Base-by-base conservation (phyloP, 2,797 vertebrate species). In the Champsocephalus esox region DNA sequence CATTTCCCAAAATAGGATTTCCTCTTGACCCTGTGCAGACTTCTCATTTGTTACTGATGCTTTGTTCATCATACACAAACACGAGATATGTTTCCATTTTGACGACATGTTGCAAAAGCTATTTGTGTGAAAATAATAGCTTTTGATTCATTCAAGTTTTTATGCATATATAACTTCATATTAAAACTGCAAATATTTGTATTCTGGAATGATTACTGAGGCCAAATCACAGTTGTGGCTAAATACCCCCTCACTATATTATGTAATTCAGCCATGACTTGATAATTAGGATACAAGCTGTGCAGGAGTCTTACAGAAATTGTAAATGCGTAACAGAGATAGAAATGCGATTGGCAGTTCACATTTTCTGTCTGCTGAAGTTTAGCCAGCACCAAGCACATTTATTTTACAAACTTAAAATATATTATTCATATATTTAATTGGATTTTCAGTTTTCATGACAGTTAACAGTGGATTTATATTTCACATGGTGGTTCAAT, bases 1-100 rank as follows among this genome's bases (percentile, higher is more conserved):
- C 72, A 61, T 77, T 67, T 79, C 59, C 59, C 45, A 62, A 73
- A 69, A 76, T 82, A 65, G 0, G 19, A 69, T 79, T 75, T 84
- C 65, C 62, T 82, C 67, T 75, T 61, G 41, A 81, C 32, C 62
- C 62, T 62, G 59, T 28, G 7, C 44, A 61, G 17, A 69, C 68
- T 73, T 57, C 57, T 70, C n/a, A 73, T 77, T 76, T 76, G 65
- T 73, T 50, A 16, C 66, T 3, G 24, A 13, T 73, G 44, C 65
- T 32, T 54, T 67, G 65, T 64, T 68, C 13, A 28, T 43, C 12
- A 34, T 3, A 16, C 34, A 57, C 54, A 38, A 41, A 2, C 19
- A 49, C n/a, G 2, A 71, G 32, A 66, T 60, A 28, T 48, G 21
- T 13, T 5, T 63, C 70, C 2, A 34, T 45, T 52, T 59, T 52